Evolutionary conservation across 2,888 invertebrate genomes (phyloP), one percentile per base, ranked within the genome.

Genomic region (Lithophane semibrunnea): DNA sequence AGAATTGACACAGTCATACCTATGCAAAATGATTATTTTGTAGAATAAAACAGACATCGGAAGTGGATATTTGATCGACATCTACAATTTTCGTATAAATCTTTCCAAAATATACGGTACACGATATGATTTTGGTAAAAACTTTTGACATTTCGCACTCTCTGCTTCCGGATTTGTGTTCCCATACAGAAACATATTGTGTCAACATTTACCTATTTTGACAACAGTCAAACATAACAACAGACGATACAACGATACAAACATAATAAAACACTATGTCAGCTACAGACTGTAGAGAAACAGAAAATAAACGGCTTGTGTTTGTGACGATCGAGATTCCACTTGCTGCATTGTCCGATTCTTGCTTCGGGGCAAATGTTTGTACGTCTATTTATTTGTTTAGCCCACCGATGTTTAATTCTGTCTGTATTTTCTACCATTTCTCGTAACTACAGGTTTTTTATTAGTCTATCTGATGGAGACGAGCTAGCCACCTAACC

Each of bases 281-380:
- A 63, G 13, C 52, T 75, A 84, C 37, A 75, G 49, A 61, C 79
- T 83, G 70, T n/a, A 52, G 56, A 71, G 49, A n/a, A 82, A 73
- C 49, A 64, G 72, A 52, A 83, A 60, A 83, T 60, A 75, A 75
- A 79, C 42, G 16, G 13, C 56, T 56, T 75, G 56, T 56, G 10
- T 49, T 56, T 75, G 56, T 56, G 82, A 56, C 67, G n/a, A 66
- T 66, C 61, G 47, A 24, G 21, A 67, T 74, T 67, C 56, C 16
- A 24, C 21, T 79, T 47, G 5, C 60, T 75, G 21, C 18, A 73
- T 65, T 24, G 44, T 16, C 13, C 18, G 21, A 44, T 61, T 75
- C 29, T 56, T 44, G 61, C 61, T 81, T n/a, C 42, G 9, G 56
- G 29, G 29, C 21, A 67, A 75, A 67, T 42, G 13, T 74, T 54